Evolutionary conservation across 2,113 vertebrate species (phyloP).

Genomic region (Hoplias malabaricus): DNA sequence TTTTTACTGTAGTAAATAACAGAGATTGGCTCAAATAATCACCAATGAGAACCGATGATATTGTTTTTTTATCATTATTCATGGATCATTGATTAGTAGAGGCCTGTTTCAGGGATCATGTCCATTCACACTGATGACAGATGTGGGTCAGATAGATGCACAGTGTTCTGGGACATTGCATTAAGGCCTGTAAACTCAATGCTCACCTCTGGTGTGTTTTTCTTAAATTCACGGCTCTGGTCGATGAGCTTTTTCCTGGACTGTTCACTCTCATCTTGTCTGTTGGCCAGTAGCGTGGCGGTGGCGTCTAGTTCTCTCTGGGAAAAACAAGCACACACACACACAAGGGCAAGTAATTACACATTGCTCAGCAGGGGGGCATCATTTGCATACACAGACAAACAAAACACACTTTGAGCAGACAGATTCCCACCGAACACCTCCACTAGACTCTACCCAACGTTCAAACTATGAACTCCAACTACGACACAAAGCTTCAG

Average conservation of each 20-base stretch:
- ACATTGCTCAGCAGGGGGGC: slow-evolving; percentile 7
- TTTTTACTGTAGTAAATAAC: too few relatives aligned
- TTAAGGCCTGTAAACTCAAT: too few relatives aligned
- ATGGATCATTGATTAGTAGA: too few relatives aligned
- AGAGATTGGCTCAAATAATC: too few relatives aligned
- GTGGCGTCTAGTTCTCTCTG: slow-evolving; percentile 89
- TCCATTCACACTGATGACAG: too few relatives aligned
- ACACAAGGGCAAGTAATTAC: slow-evolving; percentile 1
- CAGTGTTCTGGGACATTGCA: too few relatives aligned
- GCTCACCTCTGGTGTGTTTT: slow-evolving; percentile 92
- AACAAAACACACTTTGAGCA: background rate
- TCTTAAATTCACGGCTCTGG: slow-evolving; percentile 91
- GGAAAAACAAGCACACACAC: slow-evolving; percentile 14
- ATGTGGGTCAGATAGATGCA: too few relatives aligned
- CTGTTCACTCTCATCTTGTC: slow-evolving; percentile 92
- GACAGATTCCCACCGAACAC: slow-evolving; percentile 20
- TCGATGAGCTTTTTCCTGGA: slow-evolving; percentile 89
- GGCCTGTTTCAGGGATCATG: too few relatives aligned
- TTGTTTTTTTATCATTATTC: too few relatives aligned
- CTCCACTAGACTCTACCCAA: background rate
- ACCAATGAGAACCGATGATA: too few relatives aligned
- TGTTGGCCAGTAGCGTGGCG: slow-evolving; percentile 85
- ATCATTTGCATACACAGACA: slow-evolving; percentile 16
- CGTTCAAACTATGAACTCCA: too few relatives aligned
- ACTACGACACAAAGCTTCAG: too few relatives aligned